Evolutionary conservation across 2,113 vertebrate species (phyloP), one percentile per base, ranked within the genome.

Genomic region (Elephantulus edwardii): DNA sequence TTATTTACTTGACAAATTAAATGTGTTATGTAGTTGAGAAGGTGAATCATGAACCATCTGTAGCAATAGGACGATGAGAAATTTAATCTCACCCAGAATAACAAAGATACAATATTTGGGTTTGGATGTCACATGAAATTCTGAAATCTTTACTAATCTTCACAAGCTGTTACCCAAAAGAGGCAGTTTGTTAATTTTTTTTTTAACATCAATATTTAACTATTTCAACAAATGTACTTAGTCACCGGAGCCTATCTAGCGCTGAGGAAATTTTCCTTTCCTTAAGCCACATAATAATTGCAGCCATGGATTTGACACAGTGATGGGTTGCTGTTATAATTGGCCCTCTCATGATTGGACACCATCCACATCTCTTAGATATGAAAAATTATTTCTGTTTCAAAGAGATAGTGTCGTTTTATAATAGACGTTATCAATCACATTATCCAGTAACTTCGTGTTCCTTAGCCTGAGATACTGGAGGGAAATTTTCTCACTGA

Each of bases 191-290:
- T 56, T 90, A 38, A 77, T 48, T 93, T 82, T 82, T 75, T n/a
- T n/a, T 58, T 16, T 80, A 79, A 91, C 33, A 58, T 50, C 94
- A 91, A 86, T 91, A 72, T 58, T 17, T 79, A 78, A 90, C 38
- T 83, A 26, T 66, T 74, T 40, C 68, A 44, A 35, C 72, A 20
- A 90, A 48, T 48, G 81, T 3, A 1, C 56, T 93, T 84, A 88
- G 5, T 83, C 20, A 86, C 42, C 6, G 56, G 48, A 93, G 38
- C 7, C 8, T 79, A 72, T 74, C 28, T 70, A 16, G 0, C 70
- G 81, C 87, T 0, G 0, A 66, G 81, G 90, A 81, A 66, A 1
- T 7, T 40, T 91, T 50, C 16, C 12, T 44, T 66, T 72, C 76
- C 66, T 93, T 83, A 72, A 93, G 3, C 10, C 62, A 50, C 50